A percentile compares a stretch with the other conserved stretches of the same genome.
Evolutionary conservation across 2,113 vertebrate genomes (phyloP).

Genomic region (Dendropsophus ebraccatus): DNA sequence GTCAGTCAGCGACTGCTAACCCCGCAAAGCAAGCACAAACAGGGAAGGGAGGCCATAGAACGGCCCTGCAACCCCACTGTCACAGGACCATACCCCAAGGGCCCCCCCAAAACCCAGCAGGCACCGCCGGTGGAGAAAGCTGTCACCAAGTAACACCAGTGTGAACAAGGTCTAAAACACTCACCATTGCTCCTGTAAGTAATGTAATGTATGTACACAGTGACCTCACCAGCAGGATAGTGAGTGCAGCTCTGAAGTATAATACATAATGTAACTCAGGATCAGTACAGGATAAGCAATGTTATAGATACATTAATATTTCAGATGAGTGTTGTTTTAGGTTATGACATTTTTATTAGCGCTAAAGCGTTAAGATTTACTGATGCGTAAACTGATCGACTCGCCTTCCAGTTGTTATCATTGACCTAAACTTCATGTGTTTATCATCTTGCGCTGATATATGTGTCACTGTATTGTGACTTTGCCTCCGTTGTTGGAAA

Average conservation of each 20-base stretch:
- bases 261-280: background rate
- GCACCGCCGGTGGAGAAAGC: too few species aligned
- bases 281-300: background rate
- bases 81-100: too few species aligned
- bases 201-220: too few species aligned
- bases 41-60: too few species aligned
- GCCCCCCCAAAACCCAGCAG: too few species aligned
- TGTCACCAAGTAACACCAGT: too few species aligned
- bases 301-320: background rate
- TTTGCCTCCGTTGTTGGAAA: background rate
- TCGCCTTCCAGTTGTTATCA: background rate
- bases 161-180: too few species aligned
- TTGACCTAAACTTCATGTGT: background rate
- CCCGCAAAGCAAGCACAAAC: too few species aligned
- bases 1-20: too few species aligned
- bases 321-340: background rate
- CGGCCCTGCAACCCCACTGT: too few species aligned
- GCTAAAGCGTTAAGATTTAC: background rate
- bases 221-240: too few species aligned
- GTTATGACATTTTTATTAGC: background rate
- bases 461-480: background rate
- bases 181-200: too few species aligned
- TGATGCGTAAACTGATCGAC: background rate
- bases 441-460: background rate
- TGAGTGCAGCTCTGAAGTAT: background rate